phyloP scores from a whole-genome alignment of 2,797 vertebrate species.

The Pangasius macronema region DNA sequence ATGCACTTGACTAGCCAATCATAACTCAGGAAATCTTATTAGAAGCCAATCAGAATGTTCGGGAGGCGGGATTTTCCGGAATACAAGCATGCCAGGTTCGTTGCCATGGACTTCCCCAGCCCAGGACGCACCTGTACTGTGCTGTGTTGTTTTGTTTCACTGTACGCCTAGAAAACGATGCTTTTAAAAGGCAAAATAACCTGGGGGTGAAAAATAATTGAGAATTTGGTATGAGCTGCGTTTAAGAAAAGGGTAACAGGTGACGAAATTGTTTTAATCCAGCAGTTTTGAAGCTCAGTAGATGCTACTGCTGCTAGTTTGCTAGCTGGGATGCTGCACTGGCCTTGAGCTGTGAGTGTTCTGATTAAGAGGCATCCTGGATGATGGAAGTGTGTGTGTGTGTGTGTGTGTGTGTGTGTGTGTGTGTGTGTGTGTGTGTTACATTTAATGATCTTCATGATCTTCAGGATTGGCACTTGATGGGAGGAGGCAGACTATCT shows the following conservation, averaged over 20 bases:
- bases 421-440: neutral
- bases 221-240: neutral
- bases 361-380: neutral
- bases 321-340: constrained; percentile 10
- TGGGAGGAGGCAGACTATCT: constrained; percentile 1
- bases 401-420: neutral
- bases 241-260: neutral
- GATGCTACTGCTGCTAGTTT: neutral
- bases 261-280: neutral
- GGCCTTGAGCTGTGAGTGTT: constrained; percentile 23
- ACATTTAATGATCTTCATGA: constrained; percentile 4
- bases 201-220: neutral
- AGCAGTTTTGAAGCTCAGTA: neutral
- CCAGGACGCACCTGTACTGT: neutral
- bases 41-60: neutral
- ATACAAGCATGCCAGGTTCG: neutral
- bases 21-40: neutral
- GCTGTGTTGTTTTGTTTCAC: neutral
- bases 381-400: neutral
- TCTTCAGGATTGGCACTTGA: neutral
- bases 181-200: neutral
- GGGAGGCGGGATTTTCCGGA: neutral
- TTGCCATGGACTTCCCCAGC: constrained; percentile 17
- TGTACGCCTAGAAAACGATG: neutral
- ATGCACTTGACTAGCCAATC: neutral